These are phyloP conservation scores for Acanthurus leucopareius DNA, from an alignment of 2,797 vertebrate genomes.

Conservation along the genomic window DNA sequence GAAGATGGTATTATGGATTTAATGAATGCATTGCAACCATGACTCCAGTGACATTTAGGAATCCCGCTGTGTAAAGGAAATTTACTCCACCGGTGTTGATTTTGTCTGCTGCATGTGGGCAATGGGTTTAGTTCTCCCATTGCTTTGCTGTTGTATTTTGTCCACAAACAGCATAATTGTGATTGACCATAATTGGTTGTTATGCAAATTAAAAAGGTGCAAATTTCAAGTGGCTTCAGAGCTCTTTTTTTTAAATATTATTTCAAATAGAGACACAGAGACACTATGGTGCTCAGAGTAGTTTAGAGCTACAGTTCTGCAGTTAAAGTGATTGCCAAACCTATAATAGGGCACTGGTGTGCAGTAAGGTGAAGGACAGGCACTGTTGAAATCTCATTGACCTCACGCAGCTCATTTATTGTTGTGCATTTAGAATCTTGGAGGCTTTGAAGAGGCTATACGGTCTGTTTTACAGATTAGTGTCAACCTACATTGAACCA, in stretches of 20 bases:
- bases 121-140: conserved; percentile 9
- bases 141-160: conserved; percentile 35
- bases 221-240: conserved; percentile 26
- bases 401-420: conserved; percentile 34
- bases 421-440: conserved; percentile 29
- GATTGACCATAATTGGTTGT: conserved; percentile 56
- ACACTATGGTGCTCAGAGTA: conserved; percentile 29
- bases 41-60: conserved; percentile 26
- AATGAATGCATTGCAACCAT: conserved; percentile 26
- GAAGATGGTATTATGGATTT: conserved; percentile 32
- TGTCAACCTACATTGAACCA: conserved; percentile 4
- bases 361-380: conserved; percentile 41
- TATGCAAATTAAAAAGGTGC: conserved; percentile 45
- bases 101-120: conserved; percentile 25
- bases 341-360: conserved; percentile 30
- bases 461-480: conserved; percentile 10
- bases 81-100: conserved; percentile 20
- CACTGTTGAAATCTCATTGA: conserved; percentile 34
- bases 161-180: conserved; percentile 23
- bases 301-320: conserved; percentile 32
- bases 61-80: conserved; percentile 33
- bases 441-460: conserved; percentile 9
- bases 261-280: conserved; percentile 41
- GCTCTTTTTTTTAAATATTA: conserved; percentile 5
- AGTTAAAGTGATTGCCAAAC: conserved; percentile 46